phyloP scores from a whole-genome alignment of 2,888 invertebrate species.

The Nasonovia ribisnigri region DNA sequence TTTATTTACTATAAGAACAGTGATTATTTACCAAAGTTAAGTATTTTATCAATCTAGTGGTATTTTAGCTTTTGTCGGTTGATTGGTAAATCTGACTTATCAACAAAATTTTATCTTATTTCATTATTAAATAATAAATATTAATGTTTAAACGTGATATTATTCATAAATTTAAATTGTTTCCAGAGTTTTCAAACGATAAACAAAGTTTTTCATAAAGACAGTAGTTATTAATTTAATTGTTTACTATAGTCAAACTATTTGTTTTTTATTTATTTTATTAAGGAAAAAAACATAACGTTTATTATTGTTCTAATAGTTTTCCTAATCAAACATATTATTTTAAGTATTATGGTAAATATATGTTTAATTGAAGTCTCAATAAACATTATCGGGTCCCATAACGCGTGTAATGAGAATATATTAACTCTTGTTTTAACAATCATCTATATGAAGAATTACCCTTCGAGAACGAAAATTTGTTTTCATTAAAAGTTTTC shows the following conservation, averaged over 20 bases:
- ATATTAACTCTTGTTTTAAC: background rate
- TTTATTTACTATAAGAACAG: too few relatives aligned
- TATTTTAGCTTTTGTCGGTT: background rate
- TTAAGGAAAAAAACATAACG: background rate
- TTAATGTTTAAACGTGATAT: background rate
- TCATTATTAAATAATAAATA: background rate
- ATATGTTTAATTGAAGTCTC: background rate
- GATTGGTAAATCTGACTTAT: background rate
- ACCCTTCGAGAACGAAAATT: background rate
- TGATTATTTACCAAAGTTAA: background rate
- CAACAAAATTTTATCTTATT: background rate
- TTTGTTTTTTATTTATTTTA: background rate
- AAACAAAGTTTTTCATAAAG: background rate
- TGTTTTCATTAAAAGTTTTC: slow-evolving; percentile 1
- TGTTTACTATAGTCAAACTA: background rate
- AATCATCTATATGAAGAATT: background rate
- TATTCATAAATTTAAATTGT: background rate
- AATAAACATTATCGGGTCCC: background rate
- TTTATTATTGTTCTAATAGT: background rate
- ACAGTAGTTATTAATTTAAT: background rate
- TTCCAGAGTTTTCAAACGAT: background rate
- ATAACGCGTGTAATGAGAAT: background rate
- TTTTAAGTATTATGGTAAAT: background rate
- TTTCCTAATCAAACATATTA: background rate
- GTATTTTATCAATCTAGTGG: background rate